Evolutionary conservation across 2,797 vertebrate species (phyloP).

Genomic region (Zalophus californianus): DNA sequence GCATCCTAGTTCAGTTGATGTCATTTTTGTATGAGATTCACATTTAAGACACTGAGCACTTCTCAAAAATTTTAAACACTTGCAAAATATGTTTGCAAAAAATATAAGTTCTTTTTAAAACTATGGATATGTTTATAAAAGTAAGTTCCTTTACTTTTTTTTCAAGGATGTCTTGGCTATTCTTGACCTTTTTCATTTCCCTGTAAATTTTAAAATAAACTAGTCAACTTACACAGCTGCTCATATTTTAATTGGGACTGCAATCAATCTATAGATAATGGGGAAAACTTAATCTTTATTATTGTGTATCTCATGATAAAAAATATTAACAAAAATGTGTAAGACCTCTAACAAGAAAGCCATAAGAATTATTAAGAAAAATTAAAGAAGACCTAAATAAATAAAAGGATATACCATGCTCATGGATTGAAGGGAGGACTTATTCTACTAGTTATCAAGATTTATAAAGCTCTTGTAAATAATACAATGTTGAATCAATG

Average conservation of each 20-base stretch:
- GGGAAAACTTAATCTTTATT: neutral
- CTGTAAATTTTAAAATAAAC: constrained; percentile 39
- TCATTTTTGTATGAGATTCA: neutral
- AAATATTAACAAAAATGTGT: neutral
- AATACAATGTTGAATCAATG: neutral
- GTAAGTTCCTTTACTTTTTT: neutral
- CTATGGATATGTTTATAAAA: neutral
- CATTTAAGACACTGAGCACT: constrained; percentile 9
- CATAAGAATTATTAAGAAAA: constrained; percentile 43
- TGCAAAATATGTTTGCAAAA: constrained; percentile 2
- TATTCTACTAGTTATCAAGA: neutral
- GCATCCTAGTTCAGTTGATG: neutral
- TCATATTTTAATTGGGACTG: constrained; percentile 38
- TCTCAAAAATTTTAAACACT: constrained; percentile 29
- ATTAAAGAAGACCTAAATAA: constrained; percentile 24
- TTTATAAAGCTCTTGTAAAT: neutral
- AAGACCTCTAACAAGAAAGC: neutral
- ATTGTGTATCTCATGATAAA: neutral
- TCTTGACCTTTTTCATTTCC: neutral
- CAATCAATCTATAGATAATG: neutral
- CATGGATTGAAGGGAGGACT: neutral
- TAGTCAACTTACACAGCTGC: neutral
- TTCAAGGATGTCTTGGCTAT: neutral
- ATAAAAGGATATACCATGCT: neutral
- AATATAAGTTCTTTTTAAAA: neutral